Percentiles rank a stretch among this genome's conserved stretches.
Conservation (phyloP, 1,140 invertebrate genomes). For the Leptopilina clavipes region DNA sequence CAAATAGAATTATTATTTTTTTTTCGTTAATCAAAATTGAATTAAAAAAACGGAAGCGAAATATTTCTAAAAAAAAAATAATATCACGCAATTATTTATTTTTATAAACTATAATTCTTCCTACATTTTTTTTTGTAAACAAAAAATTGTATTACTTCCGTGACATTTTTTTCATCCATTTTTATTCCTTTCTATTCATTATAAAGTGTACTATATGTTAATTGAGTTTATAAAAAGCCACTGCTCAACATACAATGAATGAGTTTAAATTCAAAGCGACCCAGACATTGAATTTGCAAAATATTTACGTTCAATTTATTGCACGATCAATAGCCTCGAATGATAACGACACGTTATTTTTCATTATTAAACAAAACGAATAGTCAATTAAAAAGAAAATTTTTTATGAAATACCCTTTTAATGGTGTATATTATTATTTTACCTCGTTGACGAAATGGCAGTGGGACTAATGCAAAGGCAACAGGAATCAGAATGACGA, state of each 20-base stretch:
- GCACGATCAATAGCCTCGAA: constrained; percentile 10
- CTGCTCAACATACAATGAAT: constrained; percentile 30
- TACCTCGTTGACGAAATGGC: constrained; percentile 46
- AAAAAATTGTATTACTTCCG: not conserved
- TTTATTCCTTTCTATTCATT: not conserved
- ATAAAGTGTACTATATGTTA: not conserved
- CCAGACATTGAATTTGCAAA: not conserved
- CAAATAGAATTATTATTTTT: too few relatives aligned
- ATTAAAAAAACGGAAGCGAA: too few relatives aligned
- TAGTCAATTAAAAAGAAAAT: not conserved
- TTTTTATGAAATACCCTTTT: not conserved
- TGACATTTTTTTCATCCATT: not conserved
- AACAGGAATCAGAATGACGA: constrained; percentile 68
- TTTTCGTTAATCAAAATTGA: too few relatives aligned
- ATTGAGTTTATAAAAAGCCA: constrained; percentile 20
- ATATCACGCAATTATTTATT: too few relatives aligned
- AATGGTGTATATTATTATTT: constrained; percentile 38
- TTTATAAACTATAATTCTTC: too few relatives aligned
- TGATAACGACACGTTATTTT: too few relatives aligned
- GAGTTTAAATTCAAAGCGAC: constrained; percentile 15
- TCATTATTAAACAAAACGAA: not conserved
- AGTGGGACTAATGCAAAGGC: constrained; percentile 53
- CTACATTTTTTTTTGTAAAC: not conserved
- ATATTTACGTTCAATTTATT: constrained; percentile 16
- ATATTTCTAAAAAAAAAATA: too few relatives aligned